Evolutionary conservation across 2,888 invertebrate genomes (phyloP), one percentile per base, ranked within the genome.

Genomic region (Epinotia ramella): DNA sequence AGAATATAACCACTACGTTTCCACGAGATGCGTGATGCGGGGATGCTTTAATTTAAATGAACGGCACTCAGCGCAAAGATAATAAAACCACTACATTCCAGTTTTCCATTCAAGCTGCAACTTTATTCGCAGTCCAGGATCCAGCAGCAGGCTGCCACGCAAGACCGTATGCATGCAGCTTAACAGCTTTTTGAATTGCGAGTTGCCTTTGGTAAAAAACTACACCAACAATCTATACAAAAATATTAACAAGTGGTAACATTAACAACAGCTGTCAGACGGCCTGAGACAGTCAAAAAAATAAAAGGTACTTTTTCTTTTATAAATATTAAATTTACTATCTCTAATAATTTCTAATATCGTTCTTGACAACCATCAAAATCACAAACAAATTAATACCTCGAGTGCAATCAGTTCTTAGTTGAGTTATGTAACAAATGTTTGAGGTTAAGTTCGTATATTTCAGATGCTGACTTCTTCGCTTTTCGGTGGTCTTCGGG

Each of bases 381-480:
- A 28, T 20, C 12, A 20, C 40, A 13, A 49, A 12, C 1, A 33
- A 33, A 60, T 24, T 46, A 2, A 28, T 73, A 60, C 28, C n/a
- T n/a, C 12, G 13, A 59, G 57, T 56, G 64, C 20, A 2, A 49
- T 63, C 13, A 5, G 11, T 16, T 12, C 12, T 49, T 20, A 49
- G 13, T 57, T 49, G 28, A 83, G 88, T 90, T 90, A 90, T 89
- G 89, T 90, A 89, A 89, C 86, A 81, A 69, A 49, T 81, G 68
- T 83, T 85, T 85, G 87, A 90, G 93, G 91, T 92, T 92, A 92
- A 66, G 79, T 87, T 81, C 80, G 79, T 78, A 77, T 80, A 76
- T 93, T 93, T 89, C 90, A 95, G 95, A 96, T 96, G 96, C 89
- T 96, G 85, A 92, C 94, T 80, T 94, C 95, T 79, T 91, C 93